A percentile compares a stretch with the other conserved stretches of the same genome.
phyloP scores from a whole-genome alignment of 2,888 invertebrate genomes.

The Pollenia angustigena region DNA sequence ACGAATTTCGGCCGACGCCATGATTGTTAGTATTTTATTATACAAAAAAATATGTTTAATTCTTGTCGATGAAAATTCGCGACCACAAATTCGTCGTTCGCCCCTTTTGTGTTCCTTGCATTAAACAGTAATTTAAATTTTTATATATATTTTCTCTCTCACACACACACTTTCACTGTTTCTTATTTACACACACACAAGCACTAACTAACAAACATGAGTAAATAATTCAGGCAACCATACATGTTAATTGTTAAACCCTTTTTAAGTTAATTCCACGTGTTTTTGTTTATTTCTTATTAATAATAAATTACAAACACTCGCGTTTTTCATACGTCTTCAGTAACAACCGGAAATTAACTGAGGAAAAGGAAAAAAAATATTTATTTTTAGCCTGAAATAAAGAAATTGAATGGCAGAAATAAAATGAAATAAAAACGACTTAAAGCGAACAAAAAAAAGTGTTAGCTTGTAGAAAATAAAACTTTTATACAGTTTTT shows the following conservation, averaged over 20 bases:
- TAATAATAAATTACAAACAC: not conserved
- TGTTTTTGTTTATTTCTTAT: not conserved
- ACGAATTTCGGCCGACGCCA: too few species aligned
- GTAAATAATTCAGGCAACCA: not conserved
- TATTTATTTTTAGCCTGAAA: not conserved
- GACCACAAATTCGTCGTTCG: too few species aligned
- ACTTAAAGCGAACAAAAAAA: not conserved
- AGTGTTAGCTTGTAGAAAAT: not conserved
- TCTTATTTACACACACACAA: not conserved
- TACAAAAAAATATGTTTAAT: too few species aligned
- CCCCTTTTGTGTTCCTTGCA: too few species aligned
- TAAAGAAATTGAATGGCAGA: not conserved
- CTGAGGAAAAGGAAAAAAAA: conserved; percentile 12
- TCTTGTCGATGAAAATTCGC: too few species aligned
- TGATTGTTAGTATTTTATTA: too few species aligned
- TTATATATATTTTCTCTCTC: not conserved
- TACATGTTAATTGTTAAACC: not conserved
- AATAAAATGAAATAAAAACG: not conserved
- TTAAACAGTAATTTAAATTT: not conserved
- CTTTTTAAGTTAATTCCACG: conserved; percentile 4
- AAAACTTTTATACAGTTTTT: conserved; percentile 18
- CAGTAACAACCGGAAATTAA: conserved; percentile 58
- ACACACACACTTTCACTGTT: not conserved
- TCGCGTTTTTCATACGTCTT: conserved; percentile 29
- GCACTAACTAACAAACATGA: too few species aligned